A percentile compares a stretch with the other conserved stretches of the same genome.
Evolutionary conservation across 2,888 invertebrate species (phyloP).

Genomic region (Erebia aethiops): DNA sequence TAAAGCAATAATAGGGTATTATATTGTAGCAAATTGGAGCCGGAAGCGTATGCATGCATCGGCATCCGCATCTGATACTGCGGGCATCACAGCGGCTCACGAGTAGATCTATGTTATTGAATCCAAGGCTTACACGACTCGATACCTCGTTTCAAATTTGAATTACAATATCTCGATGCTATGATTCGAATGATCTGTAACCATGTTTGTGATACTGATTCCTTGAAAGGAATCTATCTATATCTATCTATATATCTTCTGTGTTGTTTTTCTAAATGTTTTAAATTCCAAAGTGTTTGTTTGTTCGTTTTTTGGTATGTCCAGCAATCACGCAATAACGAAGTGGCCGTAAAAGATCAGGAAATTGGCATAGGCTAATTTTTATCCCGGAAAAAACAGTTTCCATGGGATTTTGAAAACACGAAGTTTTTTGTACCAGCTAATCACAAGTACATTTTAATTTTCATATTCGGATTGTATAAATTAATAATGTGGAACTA

Average conservation of each 20-base stretch:
- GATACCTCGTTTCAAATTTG: not conserved
- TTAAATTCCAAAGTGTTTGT: no score
- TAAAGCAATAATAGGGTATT: slow-evolving; percentile 38
- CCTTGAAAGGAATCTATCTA: no score
- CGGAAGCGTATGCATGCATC: slow-evolving; percentile 15
- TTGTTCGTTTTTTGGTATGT: no score
- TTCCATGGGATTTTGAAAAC: no score
- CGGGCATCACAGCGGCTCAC: slow-evolving; percentile 20
- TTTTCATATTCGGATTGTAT: not conserved
- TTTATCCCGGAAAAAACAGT: no score
- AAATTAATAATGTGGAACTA: not conserved
- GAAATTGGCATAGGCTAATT: no score
- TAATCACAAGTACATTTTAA: no score
- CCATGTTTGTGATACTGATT: not conserved
- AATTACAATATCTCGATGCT: not conserved
- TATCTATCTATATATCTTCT: no score
- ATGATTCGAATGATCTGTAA: not conserved
- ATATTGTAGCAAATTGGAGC: slow-evolving; percentile 36
- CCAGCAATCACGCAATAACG: no score
- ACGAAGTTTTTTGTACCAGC: no score
- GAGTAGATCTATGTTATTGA: slow-evolving; percentile 13
- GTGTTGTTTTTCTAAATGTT: no score
- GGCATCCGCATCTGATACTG: slow-evolving; percentile 7
- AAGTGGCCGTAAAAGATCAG: no score
- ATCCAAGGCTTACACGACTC: slow-evolving; percentile 11